Conservation (phyloP, 2,797 vertebrate genomes). For the Bovichtus diacanthus region DNA sequence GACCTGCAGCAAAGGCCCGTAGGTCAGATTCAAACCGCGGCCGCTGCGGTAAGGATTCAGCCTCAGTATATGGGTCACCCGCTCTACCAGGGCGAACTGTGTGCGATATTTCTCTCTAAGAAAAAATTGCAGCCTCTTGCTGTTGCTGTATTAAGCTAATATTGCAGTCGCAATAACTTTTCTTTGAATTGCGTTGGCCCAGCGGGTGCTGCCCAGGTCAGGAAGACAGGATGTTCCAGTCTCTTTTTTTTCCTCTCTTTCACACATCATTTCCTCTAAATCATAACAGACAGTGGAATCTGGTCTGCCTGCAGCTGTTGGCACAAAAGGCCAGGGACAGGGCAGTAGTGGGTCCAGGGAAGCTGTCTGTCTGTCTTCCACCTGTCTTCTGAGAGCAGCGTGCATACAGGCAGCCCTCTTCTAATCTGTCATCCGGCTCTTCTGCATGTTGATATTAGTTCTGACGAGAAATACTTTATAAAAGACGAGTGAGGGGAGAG, state of each 20-base stretch:
- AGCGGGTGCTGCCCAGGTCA: slow-evolving; percentile 46
- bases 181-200: not conserved
- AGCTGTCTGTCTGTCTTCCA: slow-evolving; percentile 33
- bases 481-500: not conserved
- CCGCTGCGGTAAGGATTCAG: too few relatives aligned
- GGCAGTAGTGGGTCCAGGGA: slow-evolving; percentile 29
- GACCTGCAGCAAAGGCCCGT: too few relatives aligned
- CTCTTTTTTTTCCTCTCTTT: slow-evolving; percentile 40
- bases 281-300: slow-evolving; percentile 64
- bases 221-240: slow-evolving; percentile 49
- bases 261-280: slow-evolving; percentile 63
- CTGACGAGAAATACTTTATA: not conserved
- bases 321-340: slow-evolving; percentile 40
- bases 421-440: not conserved
- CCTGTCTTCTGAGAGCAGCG: slow-evolving; percentile 21
- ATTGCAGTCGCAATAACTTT: not conserved
- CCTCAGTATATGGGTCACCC: too few relatives aligned
- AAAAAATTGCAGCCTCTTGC: not conserved
- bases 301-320: slow-evolving; percentile 54
- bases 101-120: not conserved
- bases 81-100: too few relatives aligned
- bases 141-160: slow-evolving; percentile 4
- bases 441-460: slow-evolving; percentile 5
- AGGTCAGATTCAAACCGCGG: too few relatives aligned
- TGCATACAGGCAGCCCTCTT: not conserved